These are phyloP conservation scores for Chaetops frenatus DNA, from an alignment of 2,113 vertebrate species.

Conservation along the genomic window DNA sequence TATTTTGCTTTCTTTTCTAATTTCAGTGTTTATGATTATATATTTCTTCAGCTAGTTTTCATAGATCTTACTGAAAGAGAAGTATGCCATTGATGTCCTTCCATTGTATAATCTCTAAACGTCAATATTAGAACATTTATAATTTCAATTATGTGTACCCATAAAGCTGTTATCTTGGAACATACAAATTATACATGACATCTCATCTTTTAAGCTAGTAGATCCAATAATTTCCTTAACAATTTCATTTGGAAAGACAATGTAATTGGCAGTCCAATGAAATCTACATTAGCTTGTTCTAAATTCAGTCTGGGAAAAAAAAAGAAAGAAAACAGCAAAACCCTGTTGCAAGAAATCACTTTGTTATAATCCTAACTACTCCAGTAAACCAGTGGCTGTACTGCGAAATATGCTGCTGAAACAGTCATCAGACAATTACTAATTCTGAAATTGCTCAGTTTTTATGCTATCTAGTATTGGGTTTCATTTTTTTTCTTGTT, in stretches of 20 bases:
- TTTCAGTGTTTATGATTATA: not conserved
- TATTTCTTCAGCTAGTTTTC: not conserved
- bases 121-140: not conserved
- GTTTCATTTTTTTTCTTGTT: not conserved
- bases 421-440: not conserved
- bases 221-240: not conserved
- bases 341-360: not conserved
- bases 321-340: not conserved
- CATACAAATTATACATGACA: not conserved
- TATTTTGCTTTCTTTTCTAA: not conserved
- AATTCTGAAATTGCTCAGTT: not conserved
- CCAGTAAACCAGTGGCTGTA: not conserved
- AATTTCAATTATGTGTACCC: not conserved
- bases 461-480: not conserved
- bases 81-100: not conserved
- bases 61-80: not conserved
- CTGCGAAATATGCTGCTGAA: not conserved
- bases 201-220: constrained; percentile 10
- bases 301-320: not conserved
- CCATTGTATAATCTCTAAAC: not conserved
- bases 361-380: not conserved
- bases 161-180: not conserved
- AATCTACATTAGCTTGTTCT: not conserved
- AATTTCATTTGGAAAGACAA: constrained; percentile 29
- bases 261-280: not conserved